phyloP scores from a whole-genome alignment of 2,888 invertebrate genomes.

The Sinhomidia bicolor region DNA sequence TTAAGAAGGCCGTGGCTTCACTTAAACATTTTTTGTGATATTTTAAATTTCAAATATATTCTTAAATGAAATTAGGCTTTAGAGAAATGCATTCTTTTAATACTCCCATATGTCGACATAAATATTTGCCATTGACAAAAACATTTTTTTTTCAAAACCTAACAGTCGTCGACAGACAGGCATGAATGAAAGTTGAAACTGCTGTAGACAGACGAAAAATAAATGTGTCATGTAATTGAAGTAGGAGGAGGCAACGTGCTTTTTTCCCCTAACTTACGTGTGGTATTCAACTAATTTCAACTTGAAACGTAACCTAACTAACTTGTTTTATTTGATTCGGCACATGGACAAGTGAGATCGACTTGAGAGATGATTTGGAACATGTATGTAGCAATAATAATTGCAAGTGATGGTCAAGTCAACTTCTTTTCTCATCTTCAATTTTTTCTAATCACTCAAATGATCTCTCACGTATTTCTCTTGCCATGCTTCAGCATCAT shows the following conservation, averaged over 20 bases:
- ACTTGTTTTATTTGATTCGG: neutral
- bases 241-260: neutral
- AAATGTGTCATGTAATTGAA: neutral
- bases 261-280: too few species aligned
- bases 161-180: neutral
- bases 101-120: too few species aligned
- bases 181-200: neutral
- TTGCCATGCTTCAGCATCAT: too few species aligned
- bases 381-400: neutral
- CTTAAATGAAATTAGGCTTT: too few species aligned
- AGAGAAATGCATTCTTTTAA: too few species aligned
- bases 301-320: neutral
- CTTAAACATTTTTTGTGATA: too few species aligned
- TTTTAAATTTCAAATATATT: too few species aligned
- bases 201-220: neutral
- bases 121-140: too few species aligned
- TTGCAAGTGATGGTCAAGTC: constrained; percentile 23
- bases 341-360: constrained; percentile 14
- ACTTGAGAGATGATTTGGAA: neutral
- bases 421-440: neutral
- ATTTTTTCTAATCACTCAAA: constrained; percentile 17
- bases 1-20: too few species aligned
- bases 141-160: too few species aligned
- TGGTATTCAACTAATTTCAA: neutral
- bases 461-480: constrained; percentile 28